A percentile compares a stretch with the other conserved stretches of the same genome.
Evolutionary conservation across 2,797 vertebrate species (phyloP).

Genomic region (Gambusia yucatana): DNA sequence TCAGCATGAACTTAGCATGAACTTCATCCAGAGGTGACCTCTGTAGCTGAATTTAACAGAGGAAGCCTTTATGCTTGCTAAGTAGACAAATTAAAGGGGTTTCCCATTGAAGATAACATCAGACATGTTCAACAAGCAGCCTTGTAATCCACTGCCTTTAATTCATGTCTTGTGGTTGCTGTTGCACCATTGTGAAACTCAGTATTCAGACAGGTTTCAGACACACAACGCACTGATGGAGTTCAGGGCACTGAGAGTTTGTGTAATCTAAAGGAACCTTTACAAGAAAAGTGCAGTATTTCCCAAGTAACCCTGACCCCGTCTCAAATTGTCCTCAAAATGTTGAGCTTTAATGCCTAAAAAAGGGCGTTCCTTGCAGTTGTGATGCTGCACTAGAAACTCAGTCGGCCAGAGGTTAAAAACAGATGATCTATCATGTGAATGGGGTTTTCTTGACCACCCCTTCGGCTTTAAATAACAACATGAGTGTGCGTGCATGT

Average conservation of each 20-base stretch:
- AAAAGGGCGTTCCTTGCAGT: neutral
- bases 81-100: neutral
- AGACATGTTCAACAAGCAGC: neutral
- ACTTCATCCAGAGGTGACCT: neutral
- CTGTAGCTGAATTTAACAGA: neutral
- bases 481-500: neutral
- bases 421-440: neutral
- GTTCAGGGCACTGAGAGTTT: neutral
- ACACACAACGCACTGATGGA: neutral
- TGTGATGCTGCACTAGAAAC: neutral
- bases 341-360: neutral
- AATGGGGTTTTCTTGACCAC: neutral
- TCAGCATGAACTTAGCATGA: neutral
- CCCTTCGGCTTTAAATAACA: neutral
- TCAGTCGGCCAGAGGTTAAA: neutral
- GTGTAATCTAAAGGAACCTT: neutral
- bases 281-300: neutral
- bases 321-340: neutral
- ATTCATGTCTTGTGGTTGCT: conserved; percentile 2
- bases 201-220: neutral
- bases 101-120: neutral
- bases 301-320: neutral
- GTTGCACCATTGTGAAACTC: neutral
- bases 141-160: neutral
- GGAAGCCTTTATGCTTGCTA: neutral